A percentile compares a stretch with the other conserved stretches of the same genome.
These are phyloP conservation scores for Ethmia dodecea DNA, from an alignment of 2,888 invertebrate genomes.

Conservation along the genomic window DNA sequence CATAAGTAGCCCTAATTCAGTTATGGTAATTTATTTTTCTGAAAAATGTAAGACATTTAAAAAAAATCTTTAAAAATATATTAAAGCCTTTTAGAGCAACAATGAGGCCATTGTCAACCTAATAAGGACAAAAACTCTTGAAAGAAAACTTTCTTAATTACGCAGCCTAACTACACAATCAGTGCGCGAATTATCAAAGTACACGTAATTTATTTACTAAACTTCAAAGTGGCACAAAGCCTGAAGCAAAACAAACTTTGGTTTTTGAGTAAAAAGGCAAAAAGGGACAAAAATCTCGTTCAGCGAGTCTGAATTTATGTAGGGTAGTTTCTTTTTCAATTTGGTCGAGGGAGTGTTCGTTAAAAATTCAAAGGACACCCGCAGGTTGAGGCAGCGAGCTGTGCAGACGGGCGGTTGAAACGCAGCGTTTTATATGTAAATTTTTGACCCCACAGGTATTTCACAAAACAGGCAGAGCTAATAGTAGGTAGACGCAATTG, in stretches of 20 bases:
- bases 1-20: no score
- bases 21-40: no score
- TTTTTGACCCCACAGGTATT: no score
- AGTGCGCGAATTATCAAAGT: constrained; percentile 6
- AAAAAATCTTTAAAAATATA: no score
- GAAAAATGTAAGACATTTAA: no score
- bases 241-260: constrained; percentile 11
- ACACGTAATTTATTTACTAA: constrained; percentile 8
- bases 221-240: constrained; percentile 8
- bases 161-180: constrained; percentile 7
- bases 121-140: background rate
- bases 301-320: constrained; percentile 18
- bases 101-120: no score
- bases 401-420: constrained; percentile 8
- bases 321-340: constrained; percentile 22
- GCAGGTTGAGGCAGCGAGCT: constrained; percentile 6
- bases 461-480: no score
- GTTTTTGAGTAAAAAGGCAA: constrained; percentile 6
- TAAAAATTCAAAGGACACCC: constrained; percentile 20
- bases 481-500: no score
- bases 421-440: constrained; percentile 6
- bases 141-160: background rate
- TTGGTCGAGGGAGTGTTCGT: constrained; percentile 18
- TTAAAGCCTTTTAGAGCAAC: no score
- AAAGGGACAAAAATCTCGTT: constrained; percentile 18